A percentile compares a stretch with the other conserved stretches of the same genome.
Evolutionary conservation across 2,113 vertebrate species (phyloP).

Genomic region (Pterocles gutturalis): DNA sequence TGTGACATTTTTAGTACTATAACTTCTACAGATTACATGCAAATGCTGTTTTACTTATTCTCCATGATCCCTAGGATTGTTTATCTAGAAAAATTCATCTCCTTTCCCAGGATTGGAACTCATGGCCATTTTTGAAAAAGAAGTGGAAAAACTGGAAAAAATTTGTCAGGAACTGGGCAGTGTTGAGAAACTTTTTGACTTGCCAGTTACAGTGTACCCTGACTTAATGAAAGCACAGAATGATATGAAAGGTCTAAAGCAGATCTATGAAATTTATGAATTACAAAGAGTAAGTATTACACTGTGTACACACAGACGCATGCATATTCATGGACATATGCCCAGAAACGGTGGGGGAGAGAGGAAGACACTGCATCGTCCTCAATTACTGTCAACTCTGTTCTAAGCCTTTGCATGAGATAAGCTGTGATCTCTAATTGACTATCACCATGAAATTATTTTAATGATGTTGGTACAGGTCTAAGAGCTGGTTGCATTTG

Average conservation of each 20-base stretch:
- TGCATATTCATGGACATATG: fast-evolving
- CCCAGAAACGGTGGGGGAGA: neutral
- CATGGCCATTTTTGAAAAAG: constrained; percentile 80
- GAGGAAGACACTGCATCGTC: neutral
- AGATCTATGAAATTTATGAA: constrained; percentile 87
- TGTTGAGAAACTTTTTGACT: constrained; percentile 89
- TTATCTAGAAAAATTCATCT: neutral
- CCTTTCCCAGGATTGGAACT: constrained; percentile 80
- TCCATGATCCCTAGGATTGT: neutral
- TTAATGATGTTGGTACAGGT: neutral
- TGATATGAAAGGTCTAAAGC: constrained; percentile 83
- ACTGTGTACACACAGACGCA: neutral
- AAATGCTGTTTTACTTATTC: neutral
- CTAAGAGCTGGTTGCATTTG: neutral
- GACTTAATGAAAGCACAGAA: constrained; percentile 84
- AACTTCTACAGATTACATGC: neutral
- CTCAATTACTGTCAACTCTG: neutral
- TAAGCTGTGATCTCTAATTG: neutral
- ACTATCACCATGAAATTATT: neutral
- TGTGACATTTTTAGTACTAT: neutral
- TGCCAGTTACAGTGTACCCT: constrained; percentile 84
- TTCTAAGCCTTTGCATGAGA: neutral
- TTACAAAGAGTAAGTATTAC: constrained; percentile 79
- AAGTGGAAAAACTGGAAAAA: constrained; percentile 80
- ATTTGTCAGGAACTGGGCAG: constrained; percentile 80